Base-by-base conservation (phyloP, 1,140 invertebrate genomes). In the Aphidius ervi region DNA sequence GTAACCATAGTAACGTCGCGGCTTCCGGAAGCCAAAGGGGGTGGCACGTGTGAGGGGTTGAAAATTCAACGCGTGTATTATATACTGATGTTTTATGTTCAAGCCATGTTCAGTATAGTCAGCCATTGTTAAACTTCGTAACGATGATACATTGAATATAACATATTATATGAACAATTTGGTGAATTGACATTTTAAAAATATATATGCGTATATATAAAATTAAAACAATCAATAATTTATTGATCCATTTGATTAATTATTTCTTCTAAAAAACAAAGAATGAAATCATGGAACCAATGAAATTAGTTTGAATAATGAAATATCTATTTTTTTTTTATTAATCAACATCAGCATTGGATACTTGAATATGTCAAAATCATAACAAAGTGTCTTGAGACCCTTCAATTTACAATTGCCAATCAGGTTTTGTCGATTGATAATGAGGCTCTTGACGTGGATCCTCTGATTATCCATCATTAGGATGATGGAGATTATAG, bases 1-100 rank as follows among this genome's bases (percentile, higher is more conserved):
- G 78, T 79, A 78, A 77, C 78, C 77, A 80, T 79, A 77, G 77
- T 70, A 73, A 80, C 75, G 70, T 74, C 69, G 75, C 71, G 74
- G 23, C 76, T 78, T 75, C 70, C 74, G 70, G 70, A 72, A 66
- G 7, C 8, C 68, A 72, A 74, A 70, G 72, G 70, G 69, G 70
- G 66, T 70, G 70, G 69, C 70, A 71, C 71, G 73, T 74, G 73
- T 69, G 70, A 70, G 64, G 65, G 58, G 66, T 62, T 65, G 48
- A 65, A 58, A 61, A 53, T 65, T 49, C 45, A 67, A 67, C 56
- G 61, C 68, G 64, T 63, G 67, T 67, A 57, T 53, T 58, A 54
- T 49, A 54, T 48, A 54, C 23, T 40, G 49, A 47, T 53, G 47
- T 43, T 31, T 57, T 41, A 5, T 46, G n/a, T 53, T 50, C 16